These are phyloP conservation scores for Orthosia gracilis DNA, from an alignment of 2,888 invertebrate species.

Conservation along the genomic window DNA sequence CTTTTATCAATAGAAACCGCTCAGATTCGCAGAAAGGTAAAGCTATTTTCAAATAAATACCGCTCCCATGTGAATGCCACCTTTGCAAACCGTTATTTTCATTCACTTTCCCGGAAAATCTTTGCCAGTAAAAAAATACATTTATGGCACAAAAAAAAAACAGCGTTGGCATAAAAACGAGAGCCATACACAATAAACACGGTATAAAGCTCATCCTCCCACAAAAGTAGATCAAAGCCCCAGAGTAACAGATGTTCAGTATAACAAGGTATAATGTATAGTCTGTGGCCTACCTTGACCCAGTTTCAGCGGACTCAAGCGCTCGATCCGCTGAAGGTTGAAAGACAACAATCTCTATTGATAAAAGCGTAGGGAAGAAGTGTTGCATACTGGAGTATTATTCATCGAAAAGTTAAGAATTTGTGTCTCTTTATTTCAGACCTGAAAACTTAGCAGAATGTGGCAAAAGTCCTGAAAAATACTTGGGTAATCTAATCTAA, in stretches of 20 bases:
- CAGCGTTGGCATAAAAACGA: slow-evolving; percentile 2
- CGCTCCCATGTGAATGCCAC: background rate
- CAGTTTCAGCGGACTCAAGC: slow-evolving; percentile 52
- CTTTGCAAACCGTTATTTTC: background rate
- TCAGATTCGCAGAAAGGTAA: background rate
- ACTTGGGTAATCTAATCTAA: background rate
- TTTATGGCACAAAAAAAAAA: background rate
- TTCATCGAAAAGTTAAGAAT: background rate
- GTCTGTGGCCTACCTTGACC: slow-evolving; percentile 61
- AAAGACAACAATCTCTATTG: slow-evolving; percentile 55
- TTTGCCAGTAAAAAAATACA: background rate
- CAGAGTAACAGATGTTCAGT: slow-evolving; percentile 53
- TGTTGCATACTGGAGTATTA: slow-evolving; percentile 14
- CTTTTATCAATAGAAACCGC: background rate
- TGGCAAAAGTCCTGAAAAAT: background rate
- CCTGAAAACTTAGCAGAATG: background rate
- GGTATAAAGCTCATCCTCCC: slow-evolving; percentile 33
- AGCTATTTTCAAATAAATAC: background rate
- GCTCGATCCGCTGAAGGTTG: slow-evolving; percentile 64
- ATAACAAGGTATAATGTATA: slow-evolving; percentile 35
- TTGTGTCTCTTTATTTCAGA: background rate
- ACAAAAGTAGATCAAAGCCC: slow-evolving; percentile 56
- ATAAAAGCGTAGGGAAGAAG: slow-evolving; percentile 43
- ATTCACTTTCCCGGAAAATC: background rate
- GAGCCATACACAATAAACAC: slow-evolving; percentile 36